phyloP scores from a whole-genome alignment of 2,113 vertebrate genomes.

The Anhinga rufa region DNA sequence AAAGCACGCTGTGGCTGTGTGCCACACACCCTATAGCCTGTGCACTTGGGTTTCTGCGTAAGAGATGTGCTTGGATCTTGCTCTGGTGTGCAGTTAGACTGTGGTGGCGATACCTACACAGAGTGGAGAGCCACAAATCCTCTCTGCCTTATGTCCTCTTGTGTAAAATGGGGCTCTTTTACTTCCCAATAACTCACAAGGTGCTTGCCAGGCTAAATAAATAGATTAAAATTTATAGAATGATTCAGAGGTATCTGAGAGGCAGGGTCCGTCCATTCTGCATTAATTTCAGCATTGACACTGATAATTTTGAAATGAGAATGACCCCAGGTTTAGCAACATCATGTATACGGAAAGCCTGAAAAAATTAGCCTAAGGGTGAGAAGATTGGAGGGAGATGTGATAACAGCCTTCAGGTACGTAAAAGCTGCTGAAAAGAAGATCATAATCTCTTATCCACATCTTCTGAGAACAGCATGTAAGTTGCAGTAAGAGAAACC shows the following conservation, averaged over 20 bases:
- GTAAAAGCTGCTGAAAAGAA: not conserved
- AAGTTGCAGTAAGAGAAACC: not conserved
- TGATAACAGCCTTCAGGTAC: not conserved
- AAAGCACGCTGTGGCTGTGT: not conserved
- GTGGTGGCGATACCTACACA: not conserved
- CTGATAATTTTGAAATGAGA: not conserved
- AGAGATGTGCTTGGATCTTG: not conserved
- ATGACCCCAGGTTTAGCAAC: not conserved
- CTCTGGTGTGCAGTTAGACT: not conserved
- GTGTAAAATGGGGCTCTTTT: not conserved
- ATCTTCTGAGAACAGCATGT: not conserved
- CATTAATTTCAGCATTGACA: not conserved
- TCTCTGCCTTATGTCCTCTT: not conserved
- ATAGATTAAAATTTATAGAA: not conserved
- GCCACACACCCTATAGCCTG: fast-evolving
- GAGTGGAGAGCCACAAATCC: not conserved
- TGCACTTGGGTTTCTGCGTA: not conserved
- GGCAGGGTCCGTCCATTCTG: not conserved
- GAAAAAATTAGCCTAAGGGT: not conserved
- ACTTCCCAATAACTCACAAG: not conserved
- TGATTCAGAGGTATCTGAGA: not conserved
- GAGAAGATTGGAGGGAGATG: not conserved
- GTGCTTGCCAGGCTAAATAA: not conserved
- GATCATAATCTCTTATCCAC: not conserved
- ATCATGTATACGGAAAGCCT: not conserved